Conservation (phyloP, 2,797 vertebrate species). For the Amazona finschi region DNA sequence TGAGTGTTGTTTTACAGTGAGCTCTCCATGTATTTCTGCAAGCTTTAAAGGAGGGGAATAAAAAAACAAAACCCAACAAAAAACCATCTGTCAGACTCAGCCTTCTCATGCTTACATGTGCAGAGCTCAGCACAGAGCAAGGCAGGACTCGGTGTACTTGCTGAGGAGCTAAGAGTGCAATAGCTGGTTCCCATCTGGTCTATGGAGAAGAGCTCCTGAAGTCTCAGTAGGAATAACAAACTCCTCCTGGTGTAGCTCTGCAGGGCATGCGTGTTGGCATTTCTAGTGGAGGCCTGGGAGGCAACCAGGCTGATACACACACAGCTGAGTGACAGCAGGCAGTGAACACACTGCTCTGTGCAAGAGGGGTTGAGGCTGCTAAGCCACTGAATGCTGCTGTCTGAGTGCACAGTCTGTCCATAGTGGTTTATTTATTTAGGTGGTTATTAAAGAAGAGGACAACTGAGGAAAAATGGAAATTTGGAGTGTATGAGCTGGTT, state of each 20-base stretch:
- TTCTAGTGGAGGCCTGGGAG: neutral
- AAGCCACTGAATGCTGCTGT: neutral
- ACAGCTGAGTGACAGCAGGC: neutral
- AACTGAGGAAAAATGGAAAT: neutral
- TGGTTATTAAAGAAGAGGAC: neutral
- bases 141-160: neutral
- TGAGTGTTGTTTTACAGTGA: neutral
- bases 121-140: neutral
- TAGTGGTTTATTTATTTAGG: neutral
- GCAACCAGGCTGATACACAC: fast-evolving
- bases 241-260: neutral
- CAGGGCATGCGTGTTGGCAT: fast-evolving
- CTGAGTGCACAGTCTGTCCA: neutral
- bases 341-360: neutral
- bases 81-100: neutral
- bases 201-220: neutral
- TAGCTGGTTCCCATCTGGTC: neutral
- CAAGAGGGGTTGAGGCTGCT: neutral
- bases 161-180: neutral
- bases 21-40: neutral
- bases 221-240: neutral
- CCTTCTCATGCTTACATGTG: fast-evolving
- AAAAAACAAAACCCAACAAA: neutral
- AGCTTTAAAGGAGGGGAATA: neutral
- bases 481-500: fast-evolving